Base-by-base conservation (phyloP, 2,113 vertebrate genomes). In the Eptesicus fuscus region DNA sequence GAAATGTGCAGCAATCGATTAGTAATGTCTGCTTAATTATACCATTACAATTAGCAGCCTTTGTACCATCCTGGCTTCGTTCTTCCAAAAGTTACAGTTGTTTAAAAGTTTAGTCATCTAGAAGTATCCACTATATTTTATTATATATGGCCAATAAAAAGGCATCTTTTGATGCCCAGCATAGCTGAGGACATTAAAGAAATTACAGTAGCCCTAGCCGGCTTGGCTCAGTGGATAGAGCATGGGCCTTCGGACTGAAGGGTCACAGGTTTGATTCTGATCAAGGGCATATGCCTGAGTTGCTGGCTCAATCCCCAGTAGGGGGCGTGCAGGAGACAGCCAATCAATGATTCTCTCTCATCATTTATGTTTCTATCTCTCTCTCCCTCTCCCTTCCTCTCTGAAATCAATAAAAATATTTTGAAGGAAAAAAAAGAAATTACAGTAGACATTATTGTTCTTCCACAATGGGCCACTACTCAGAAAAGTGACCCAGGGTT, bases 101-200 rank as follows among this genome's bases (percentile, higher is more conserved):
- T 18, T 90, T 88, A 80, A 76, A 95, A 83, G 67, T 82, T 85
- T 69, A 61, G 32, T 91, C 61, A 78, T 47, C 53, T 74, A 59
- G 59, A 89, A 16, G 30, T 67, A 88, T 35, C 61, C n/a, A 44
- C 3, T 42, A 88, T 69, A 17, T 49, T 61, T 83, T 77, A 23
- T 40, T 59, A 56, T 47, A 53, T 49, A 71, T 37, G 35, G 6
- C 67, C 42, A 88, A 79, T 74, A 32, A 23, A 44, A 69, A 69
- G 23, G 2, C 77, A 42, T 59, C 44, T 93, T 95, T 79, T 40
- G 73, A 84, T 51, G 47, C 18, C 37, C 40, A 28, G 42, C 25
- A 83, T 91, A 96, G 91, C 23, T 73, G 11, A 94, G 47, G 74
- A 59, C 61, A 85, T 79, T 83, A 40, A 91, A 90, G 71, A 83